A percentile compares a stretch with the other conserved stretches of the same genome.
Conservation (phyloP, 2,888 invertebrate species). For the Autographa gamma region DNA sequence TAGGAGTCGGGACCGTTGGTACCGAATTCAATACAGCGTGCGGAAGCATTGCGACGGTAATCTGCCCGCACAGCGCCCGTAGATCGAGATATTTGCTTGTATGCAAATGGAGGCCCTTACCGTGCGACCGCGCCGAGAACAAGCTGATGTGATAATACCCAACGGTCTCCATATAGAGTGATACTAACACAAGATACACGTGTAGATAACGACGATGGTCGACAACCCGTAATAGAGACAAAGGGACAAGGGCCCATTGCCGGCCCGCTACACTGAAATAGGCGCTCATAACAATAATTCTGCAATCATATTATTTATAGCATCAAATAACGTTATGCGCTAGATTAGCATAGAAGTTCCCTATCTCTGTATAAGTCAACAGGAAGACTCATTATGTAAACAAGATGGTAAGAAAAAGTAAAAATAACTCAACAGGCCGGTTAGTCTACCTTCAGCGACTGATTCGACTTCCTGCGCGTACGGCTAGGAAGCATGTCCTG, state of each 20-base stretch:
- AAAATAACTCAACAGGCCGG: constrained; percentile 75
- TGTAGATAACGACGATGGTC: constrained; percentile 82
- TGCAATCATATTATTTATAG: constrained; percentile 63
- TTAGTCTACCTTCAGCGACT: constrained; percentile 63
- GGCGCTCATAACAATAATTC: constrained; percentile 65
- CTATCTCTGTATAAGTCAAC: constrained; percentile 66
- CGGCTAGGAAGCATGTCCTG: constrained; percentile 68
- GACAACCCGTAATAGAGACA: constrained; percentile 82
- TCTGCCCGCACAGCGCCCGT: constrained; percentile 77
- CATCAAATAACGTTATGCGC: constrained; percentile 56
- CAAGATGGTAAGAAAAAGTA: constrained; percentile 68
- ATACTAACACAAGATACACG: constrained; percentile 84
- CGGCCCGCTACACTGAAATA: constrained; percentile 60
- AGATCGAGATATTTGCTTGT: constrained; percentile 87
- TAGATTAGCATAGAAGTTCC: constrained; percentile 61
- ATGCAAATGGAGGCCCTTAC: constrained; percentile 86
- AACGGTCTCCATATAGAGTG: constrained; percentile 85
- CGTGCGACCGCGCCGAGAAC: constrained; percentile 80
- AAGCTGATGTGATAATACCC: constrained; percentile 86
- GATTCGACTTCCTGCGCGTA: constrained; percentile 70
- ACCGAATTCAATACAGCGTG: constrained; percentile 84
- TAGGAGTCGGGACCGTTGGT: constrained; percentile 76
- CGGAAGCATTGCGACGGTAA: constrained; percentile 83
- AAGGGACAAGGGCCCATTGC: constrained; percentile 78
- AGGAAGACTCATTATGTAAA: constrained; percentile 72